These are phyloP conservation scores for Trachelus iudaicus DNA, from an alignment of 2,888 invertebrate species.

Conservation along the genomic window DNA sequence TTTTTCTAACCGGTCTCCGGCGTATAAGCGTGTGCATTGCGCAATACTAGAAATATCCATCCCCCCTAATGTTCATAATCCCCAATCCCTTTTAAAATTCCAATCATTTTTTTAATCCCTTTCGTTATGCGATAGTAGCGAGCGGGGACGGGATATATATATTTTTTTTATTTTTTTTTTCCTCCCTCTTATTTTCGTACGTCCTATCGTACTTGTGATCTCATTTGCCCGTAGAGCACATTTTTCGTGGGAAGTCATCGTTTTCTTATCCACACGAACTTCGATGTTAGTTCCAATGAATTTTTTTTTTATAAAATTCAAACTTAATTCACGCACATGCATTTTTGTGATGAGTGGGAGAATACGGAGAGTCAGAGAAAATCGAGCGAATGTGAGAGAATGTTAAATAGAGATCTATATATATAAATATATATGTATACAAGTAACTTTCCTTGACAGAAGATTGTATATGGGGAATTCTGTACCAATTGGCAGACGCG, in stretches of 20 bases:
- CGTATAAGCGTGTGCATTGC: background rate
- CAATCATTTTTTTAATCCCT: background rate
- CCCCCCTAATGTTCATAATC: background rate
- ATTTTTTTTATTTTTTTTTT: constrained; percentile 11
- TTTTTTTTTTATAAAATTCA: background rate
- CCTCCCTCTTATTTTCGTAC: constrained; percentile 27
- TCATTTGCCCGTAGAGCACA: constrained; percentile 29
- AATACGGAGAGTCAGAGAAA: constrained; percentile 15
- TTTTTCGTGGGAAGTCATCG: background rate
- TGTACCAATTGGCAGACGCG: background rate
- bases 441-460: background rate
- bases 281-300: constrained; percentile 8
- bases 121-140: background rate
- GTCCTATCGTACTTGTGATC: constrained; percentile 29
- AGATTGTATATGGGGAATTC: constrained; percentile 8
- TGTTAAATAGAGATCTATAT: constrained; percentile 4
- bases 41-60: background rate
- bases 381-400: background rate
- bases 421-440: constrained; percentile 1
- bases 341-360: constrained; percentile 17
- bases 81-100: background rate
- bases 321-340: constrained; percentile 34
- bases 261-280: constrained; percentile 5
- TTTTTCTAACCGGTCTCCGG: constrained; percentile 23
- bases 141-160: constrained; percentile 15